Evolutionary conservation across 2,888 invertebrate species (phyloP).

Genomic region (Eupithecia abbreviata): DNA sequence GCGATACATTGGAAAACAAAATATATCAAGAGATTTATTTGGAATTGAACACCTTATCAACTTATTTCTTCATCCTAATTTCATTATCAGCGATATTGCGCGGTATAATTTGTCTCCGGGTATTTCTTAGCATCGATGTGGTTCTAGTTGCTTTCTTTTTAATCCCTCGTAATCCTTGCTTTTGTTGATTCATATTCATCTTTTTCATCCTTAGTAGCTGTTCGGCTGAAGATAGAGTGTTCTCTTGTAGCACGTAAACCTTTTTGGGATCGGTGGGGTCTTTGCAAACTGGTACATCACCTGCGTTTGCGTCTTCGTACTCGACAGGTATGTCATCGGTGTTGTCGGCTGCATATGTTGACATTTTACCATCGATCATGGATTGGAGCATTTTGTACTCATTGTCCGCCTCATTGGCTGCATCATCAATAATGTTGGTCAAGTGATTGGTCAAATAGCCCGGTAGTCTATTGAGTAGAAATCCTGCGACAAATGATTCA

Average conservation of each 20-base stretch:
- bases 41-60: background rate
- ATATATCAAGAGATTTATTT: background rate
- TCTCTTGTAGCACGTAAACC: conserved; percentile 6
- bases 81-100: conserved; percentile 9
- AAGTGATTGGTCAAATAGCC: conserved; percentile 40
- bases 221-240: background rate
- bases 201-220: background rate
- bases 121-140: background rate
- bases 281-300: background rate
- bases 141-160: conserved; percentile 11
- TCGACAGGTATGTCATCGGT: background rate
- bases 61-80: conserved; percentile 3
- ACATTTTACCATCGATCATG: too few species aligned
- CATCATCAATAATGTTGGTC: background rate
- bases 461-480: conserved; percentile 56
- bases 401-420: background rate
- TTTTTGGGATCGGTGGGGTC: background rate
- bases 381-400: conserved; percentile 1
- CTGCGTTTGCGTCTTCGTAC: background rate
- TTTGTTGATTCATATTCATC: background rate
- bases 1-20: background rate
- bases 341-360: background rate
- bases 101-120: background rate
- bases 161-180: background rate
- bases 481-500: conserved; percentile 51